phyloP scores from a whole-genome alignment of 2,888 invertebrate species.

The Minunthozetes semirufus region DNA sequence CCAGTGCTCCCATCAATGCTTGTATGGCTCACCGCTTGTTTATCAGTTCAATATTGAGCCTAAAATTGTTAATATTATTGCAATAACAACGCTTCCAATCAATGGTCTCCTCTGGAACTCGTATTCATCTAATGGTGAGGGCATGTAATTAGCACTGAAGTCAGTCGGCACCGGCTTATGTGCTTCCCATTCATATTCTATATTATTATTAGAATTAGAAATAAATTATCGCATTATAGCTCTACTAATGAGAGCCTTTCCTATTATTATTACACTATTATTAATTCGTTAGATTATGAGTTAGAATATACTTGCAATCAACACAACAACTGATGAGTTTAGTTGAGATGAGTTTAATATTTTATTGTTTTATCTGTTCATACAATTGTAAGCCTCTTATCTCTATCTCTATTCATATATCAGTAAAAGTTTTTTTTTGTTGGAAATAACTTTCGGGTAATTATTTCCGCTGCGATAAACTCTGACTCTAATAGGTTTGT shows the following conservation, averaged over 20 bases:
- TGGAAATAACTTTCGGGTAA: background rate
- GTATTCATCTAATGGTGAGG: background rate
- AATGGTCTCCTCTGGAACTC: background rate
- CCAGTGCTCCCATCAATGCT: background rate
- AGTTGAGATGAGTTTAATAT: background rate
- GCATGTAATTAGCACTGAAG: conserved; percentile 24
- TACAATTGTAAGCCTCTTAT: conserved; percentile 22
- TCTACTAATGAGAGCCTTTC: background rate
- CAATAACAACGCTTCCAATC: conserved; percentile 28
- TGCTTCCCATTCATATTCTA: too few species aligned
- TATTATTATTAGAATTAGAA: conserved; percentile 19
- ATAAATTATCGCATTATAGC: conserved; percentile 15
- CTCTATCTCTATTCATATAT: background rate
- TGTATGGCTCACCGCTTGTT: background rate
- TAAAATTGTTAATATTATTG: conserved; percentile 26
- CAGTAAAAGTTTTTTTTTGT: background rate
- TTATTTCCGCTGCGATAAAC: conserved; percentile 4
- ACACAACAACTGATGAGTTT: too few species aligned
- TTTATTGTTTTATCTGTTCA: conserved; percentile 7
- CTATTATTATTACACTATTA: conserved; percentile 1
- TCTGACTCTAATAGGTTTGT: conserved; percentile 7
- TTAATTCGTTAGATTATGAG: background rate
- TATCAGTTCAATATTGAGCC: conserved; percentile 15
- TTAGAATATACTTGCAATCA: too few species aligned
- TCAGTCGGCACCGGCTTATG: background rate